A percentile compares a stretch with the other conserved stretches of the same genome.
Conservation (phyloP, 2,888 invertebrate species). For the Fragum whitleyi region DNA sequence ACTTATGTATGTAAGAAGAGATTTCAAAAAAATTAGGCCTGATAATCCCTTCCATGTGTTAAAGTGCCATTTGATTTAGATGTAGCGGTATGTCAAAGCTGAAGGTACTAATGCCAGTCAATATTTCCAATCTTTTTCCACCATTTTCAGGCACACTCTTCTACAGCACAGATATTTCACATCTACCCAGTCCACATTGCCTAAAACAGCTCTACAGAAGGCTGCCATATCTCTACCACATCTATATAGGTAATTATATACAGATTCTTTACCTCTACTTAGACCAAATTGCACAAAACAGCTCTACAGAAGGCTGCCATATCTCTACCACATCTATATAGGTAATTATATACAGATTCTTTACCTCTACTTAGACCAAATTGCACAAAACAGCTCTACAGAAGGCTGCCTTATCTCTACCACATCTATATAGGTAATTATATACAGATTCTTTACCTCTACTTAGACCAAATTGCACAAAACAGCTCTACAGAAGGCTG, state of each 20-base stretch:
- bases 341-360: slow-evolving; percentile 41
- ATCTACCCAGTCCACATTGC: slow-evolving; percentile 22
- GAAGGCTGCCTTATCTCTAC: slow-evolving; percentile 53
- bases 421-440: slow-evolving; percentile 46
- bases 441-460: slow-evolving; percentile 42
- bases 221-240: slow-evolving; percentile 55
- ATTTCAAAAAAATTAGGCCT: no score
- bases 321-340: slow-evolving; percentile 53
- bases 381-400: slow-evolving; percentile 46
- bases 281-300: slow-evolving; percentile 34
- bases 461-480: slow-evolving; percentile 27
- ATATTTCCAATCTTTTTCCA: no score
- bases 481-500: slow-evolving; percentile 56
- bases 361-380: slow-evolving; percentile 27
- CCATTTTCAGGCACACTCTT: slow-evolving; percentile 57
- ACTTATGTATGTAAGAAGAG: no score
- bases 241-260: slow-evolving; percentile 45
- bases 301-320: slow-evolving; percentile 54
- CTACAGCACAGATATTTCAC: slow-evolving; percentile 59
- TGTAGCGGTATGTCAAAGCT: no score
- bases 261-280: slow-evolving; percentile 35
- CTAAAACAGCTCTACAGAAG: slow-evolving; percentile 53
- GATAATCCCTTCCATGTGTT: no score
- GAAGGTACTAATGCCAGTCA: no score
- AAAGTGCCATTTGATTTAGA: no score